Conservation (phyloP, 2,888 invertebrate species). For the Neoascia interrupta region DNA sequence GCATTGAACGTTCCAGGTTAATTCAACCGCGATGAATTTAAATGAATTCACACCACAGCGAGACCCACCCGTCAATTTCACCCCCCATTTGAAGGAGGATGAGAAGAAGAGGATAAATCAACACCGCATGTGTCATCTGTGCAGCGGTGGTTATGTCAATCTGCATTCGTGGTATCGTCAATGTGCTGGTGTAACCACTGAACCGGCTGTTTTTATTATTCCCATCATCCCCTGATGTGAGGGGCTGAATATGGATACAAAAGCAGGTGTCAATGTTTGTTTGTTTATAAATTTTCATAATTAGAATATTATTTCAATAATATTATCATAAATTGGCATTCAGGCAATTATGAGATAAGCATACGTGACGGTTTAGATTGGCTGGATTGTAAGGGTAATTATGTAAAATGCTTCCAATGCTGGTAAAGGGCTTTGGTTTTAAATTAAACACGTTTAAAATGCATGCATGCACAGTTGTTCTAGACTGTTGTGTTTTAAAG, state of each 20-base stretch:
- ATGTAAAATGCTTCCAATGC: no score
- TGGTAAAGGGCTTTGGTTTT: no score
- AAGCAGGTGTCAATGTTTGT: slow-evolving; percentile 53
- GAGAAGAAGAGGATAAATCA: neutral
- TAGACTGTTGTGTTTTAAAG: no score
- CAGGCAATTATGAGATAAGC: slow-evolving; percentile 33
- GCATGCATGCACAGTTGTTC: no score
- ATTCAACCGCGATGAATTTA: slow-evolving; percentile 59
- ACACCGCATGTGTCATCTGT: slow-evolving; percentile 14
- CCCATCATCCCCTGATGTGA: slow-evolving; percentile 1
- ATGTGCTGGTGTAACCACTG: slow-evolving; percentile 43
- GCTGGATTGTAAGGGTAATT: no score
- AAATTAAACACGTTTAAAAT: no score
- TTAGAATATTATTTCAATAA: slow-evolving; percentile 65
- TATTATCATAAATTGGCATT: slow-evolving; percentile 51
- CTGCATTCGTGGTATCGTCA: slow-evolving; percentile 43
- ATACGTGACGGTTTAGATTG: slow-evolving; percentile 39
- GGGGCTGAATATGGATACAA: neutral
- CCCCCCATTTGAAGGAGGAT: neutral
- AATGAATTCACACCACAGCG: no score
- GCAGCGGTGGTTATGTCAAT: slow-evolving; percentile 51
- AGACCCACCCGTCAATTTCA: neutral
- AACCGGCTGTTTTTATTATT: no score
- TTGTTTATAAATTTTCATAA: slow-evolving; percentile 54
- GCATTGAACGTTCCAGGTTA: slow-evolving; percentile 33